These are phyloP conservation scores for Alca torda DNA, from an alignment of 2,797 vertebrate species.

Conservation along the genomic window DNA sequence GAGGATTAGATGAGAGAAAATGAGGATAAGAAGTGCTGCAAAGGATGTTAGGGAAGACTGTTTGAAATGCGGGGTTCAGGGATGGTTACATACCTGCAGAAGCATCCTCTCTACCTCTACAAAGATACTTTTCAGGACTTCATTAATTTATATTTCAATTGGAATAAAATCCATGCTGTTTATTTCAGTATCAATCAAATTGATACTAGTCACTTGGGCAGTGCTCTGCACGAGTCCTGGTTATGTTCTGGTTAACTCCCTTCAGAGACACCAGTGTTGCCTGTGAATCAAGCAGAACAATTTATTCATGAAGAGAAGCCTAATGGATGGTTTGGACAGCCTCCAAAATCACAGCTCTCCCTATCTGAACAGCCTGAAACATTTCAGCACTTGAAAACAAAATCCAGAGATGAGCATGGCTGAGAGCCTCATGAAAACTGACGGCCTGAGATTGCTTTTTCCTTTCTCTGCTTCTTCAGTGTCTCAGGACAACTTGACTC, in stretches of 20 bases:
- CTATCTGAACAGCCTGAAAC: slow-evolving; percentile 1
- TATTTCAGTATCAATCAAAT: background rate
- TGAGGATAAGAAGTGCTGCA: background rate
- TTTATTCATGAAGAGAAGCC: slow-evolving; percentile 5
- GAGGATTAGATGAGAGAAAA: background rate
- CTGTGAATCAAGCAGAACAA: slow-evolving; percentile 10
- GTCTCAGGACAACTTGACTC: background rate
- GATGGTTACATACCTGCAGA: background rate
- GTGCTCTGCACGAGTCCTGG: background rate
- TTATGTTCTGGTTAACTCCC: background rate
- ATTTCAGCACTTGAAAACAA: slow-evolving; percentile 36
- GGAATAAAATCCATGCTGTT: background rate
- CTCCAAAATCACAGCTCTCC: slow-evolving; percentile 36
- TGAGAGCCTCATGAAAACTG: background rate
- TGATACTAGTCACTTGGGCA: background rate
- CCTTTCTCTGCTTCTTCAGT: background rate
- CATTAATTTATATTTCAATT: background rate
- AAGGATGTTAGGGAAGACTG: background rate
- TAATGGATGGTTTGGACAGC: slow-evolving; percentile 62
- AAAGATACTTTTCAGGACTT: background rate
- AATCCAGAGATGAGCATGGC: slow-evolving; percentile 1
- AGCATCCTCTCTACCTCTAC: background rate
- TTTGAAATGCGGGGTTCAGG: background rate
- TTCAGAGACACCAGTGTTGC: background rate
- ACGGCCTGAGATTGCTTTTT: accelerated